Evolutionary conservation across 2,113 vertebrate genomes (phyloP).

Genomic region (Pygathrix nemaeus): DNA sequence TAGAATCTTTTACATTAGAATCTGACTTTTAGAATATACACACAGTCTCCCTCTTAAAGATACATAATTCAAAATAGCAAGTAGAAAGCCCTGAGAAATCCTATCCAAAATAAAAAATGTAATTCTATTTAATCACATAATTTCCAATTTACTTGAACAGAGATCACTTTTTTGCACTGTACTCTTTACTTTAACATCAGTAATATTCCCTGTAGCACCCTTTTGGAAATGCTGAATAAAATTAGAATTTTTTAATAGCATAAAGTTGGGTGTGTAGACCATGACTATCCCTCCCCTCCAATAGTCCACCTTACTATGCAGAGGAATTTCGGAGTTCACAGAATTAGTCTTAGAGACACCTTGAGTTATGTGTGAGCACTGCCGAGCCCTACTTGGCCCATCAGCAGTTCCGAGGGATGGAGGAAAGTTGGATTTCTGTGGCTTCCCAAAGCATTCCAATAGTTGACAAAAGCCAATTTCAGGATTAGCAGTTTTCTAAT

Average conservation of each 20-base stretch:
- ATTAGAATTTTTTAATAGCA: neutral
- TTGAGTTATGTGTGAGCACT: neutral
- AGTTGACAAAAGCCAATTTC: neutral
- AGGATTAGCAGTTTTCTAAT: neutral
- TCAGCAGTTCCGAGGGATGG: accelerated
- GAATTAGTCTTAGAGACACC: neutral
- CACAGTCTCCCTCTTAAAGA: neutral
- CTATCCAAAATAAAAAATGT: neutral
- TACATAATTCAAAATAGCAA: no score
- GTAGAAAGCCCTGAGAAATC: neutral
- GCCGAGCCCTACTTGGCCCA: neutral
- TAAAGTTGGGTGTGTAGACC: neutral
- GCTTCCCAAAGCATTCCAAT: neutral
- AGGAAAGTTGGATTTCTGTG: neutral
- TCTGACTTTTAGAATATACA: neutral
- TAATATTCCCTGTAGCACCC: neutral
- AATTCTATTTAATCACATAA: neutral
- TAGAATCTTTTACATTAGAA: neutral
- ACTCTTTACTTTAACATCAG: neutral
- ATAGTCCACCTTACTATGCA: neutral
- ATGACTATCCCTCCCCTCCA: accelerated
- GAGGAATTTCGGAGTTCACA: neutral
- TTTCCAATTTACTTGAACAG: neutral
- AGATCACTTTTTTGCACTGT: neutral
- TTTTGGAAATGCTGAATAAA: neutral